phyloP scores from a whole-genome alignment of 2,113 vertebrate genomes.

The Oenanthe oenanthe region DNA sequence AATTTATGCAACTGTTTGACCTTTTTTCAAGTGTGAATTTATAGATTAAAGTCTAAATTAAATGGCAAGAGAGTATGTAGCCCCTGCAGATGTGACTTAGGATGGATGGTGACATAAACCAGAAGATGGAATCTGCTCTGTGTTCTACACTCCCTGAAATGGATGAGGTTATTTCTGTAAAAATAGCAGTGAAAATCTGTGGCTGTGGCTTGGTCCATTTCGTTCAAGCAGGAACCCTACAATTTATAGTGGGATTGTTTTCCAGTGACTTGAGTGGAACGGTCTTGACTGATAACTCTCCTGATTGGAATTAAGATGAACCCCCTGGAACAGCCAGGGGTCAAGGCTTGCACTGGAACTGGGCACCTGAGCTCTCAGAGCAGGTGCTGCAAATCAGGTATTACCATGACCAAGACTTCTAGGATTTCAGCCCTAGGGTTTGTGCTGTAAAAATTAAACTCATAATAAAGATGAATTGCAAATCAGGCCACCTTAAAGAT shows the following conservation, averaged over 20 bases:
- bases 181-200: background rate
- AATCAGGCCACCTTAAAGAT: background rate
- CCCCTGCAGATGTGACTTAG: background rate
- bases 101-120: background rate
- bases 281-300: background rate
- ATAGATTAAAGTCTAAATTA: background rate
- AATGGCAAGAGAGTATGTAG: background rate
- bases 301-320: background rate
- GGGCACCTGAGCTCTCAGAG: background rate
- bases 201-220: background rate
- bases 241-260: background rate
- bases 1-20: background rate
- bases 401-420: background rate
- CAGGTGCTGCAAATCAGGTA: background rate
- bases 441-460: background rate
- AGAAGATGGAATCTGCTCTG: background rate
- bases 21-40: background rate
- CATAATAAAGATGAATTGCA: background rate
- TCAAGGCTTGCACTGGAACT: background rate
- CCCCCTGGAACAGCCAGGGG: fast-evolving
- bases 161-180: background rate
- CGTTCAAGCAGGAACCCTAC: background rate
- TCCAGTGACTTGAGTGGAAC: background rate
- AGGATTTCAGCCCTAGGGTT: background rate
- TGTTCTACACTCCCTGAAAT: background rate